phyloP scores from a whole-genome alignment of 2,888 invertebrate species.

The Uloborus plumipes region DNA sequence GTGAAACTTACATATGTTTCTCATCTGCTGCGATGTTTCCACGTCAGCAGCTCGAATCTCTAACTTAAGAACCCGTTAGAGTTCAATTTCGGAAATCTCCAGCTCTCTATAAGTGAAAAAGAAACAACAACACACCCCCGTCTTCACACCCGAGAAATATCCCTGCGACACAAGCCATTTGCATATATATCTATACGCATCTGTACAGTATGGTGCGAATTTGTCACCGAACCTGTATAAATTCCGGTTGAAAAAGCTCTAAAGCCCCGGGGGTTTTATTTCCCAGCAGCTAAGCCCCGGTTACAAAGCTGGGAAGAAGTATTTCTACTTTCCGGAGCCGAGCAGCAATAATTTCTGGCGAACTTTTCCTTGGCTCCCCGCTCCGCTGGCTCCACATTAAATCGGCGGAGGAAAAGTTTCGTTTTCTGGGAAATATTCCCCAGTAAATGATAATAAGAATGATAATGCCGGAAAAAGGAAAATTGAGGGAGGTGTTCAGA shows the following conservation, averaged over 20 bases:
- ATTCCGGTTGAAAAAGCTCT: conserved; percentile 61
- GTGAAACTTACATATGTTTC: conserved; percentile 64
- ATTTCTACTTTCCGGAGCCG: conserved; percentile 39
- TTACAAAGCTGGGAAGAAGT: conserved; percentile 44
- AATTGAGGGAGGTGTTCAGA: too few species aligned
- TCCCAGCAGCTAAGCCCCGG: conserved; percentile 46
- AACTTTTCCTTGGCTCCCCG: conserved; percentile 3
- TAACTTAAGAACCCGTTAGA: conserved; percentile 56
- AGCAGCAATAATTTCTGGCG: conserved; percentile 49
- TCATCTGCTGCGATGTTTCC: conserved; percentile 61
- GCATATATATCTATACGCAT: conserved; percentile 60
- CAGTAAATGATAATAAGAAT: conserved; percentile 40
- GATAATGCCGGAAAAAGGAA: too few species aligned
- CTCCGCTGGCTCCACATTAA: conserved; percentile 44
- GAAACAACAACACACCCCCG: conserved; percentile 18
- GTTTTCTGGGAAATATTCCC: conserved; percentile 5
- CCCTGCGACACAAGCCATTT: conserved; percentile 48
- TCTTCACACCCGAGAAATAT: conserved; percentile 24
- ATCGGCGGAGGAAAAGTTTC: conserved; percentile 33
- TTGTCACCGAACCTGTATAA: conserved; percentile 61
- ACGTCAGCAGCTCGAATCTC: conserved; percentile 39
- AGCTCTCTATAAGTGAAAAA: conserved; percentile 32
- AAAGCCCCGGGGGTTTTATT: conserved; percentile 60
- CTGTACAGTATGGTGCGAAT: conserved; percentile 49
- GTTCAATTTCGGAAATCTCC: conserved; percentile 59